A percentile compares a stretch with the other conserved stretches of the same genome.
These are phyloP conservation scores for Melanocharis versteri DNA, from an alignment of 2,113 vertebrate species.

Conservation along the genomic window DNA sequence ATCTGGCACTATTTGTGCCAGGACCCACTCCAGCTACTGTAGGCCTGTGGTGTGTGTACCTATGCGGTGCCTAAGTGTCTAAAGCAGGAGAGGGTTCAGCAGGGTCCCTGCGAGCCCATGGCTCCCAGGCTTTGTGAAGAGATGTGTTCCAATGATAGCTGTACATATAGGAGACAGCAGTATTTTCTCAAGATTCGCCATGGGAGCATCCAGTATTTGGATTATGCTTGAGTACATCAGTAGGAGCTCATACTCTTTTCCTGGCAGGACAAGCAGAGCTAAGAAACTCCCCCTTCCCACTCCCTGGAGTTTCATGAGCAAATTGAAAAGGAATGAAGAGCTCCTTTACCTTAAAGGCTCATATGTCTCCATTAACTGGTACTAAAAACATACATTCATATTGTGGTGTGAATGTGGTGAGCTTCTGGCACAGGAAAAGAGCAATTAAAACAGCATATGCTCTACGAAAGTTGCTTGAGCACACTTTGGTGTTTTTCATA, in stretches of 20 bases:
- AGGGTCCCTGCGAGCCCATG: neutral
- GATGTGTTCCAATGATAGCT: neutral
- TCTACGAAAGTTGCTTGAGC: neutral
- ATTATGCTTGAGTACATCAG: neutral
- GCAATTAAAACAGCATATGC: neutral
- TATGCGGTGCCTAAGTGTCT: fast-evolving
- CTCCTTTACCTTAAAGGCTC: neutral
- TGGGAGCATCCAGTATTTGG: neutral
- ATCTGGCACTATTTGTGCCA: neutral
- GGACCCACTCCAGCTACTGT: neutral
- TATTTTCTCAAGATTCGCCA: neutral
- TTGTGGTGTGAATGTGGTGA: neutral
- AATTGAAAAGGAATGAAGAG: neutral
- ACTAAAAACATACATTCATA: neutral
- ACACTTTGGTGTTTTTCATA: neutral
- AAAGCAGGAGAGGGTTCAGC: neutral
- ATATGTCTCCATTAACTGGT: neutral
- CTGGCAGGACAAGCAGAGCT: neutral
- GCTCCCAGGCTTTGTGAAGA: neutral
- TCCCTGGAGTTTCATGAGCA: neutral
- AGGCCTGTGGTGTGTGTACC: neutral
- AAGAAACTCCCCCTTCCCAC: neutral
- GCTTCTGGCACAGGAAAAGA: neutral
- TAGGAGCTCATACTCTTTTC: neutral
- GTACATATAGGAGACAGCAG: neutral